Conservation (phyloP, 2,113 vertebrate species). For the Lonchura striata region DNA sequence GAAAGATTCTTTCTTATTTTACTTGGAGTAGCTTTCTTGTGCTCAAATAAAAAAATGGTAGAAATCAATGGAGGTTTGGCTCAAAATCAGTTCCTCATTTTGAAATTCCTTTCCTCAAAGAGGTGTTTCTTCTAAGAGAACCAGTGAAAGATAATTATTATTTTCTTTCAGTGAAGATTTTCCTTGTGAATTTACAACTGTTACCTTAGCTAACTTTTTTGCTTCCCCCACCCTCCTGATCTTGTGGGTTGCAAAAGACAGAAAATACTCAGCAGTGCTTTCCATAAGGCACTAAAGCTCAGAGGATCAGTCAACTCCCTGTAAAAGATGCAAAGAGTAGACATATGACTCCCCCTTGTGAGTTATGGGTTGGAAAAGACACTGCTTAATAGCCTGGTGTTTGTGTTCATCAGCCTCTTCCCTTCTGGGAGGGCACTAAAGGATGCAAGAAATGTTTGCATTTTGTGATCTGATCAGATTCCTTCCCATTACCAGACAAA, state of each 20-base stretch:
- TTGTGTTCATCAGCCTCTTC: neutral
- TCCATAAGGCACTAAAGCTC: neutral
- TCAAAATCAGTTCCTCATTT: neutral
- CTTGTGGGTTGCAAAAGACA: neutral
- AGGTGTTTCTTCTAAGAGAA: neutral
- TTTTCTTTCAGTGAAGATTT: neutral
- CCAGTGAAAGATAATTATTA: neutral
- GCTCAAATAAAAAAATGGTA: neutral
- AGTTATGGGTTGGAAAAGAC: slow-evolving; percentile 21
- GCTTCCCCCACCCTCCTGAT: neutral
- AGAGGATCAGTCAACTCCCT: neutral
- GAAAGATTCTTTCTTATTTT: neutral
- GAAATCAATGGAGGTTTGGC: neutral
- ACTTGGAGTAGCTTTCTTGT: neutral
- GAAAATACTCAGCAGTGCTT: neutral
- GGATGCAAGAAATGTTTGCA: neutral
- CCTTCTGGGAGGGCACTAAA: neutral
- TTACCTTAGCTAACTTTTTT: neutral
- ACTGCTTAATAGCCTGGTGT: neutral
- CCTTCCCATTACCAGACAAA: neutral
- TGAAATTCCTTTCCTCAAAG: neutral
- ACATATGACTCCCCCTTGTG: slow-evolving; percentile 52
- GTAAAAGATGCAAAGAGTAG: slow-evolving; percentile 6
- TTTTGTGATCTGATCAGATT: slow-evolving; percentile 15
- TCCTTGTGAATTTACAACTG: neutral